Conservation (phyloP, 2,888 invertebrate genomes). For the Idaea dimidiata region DNA sequence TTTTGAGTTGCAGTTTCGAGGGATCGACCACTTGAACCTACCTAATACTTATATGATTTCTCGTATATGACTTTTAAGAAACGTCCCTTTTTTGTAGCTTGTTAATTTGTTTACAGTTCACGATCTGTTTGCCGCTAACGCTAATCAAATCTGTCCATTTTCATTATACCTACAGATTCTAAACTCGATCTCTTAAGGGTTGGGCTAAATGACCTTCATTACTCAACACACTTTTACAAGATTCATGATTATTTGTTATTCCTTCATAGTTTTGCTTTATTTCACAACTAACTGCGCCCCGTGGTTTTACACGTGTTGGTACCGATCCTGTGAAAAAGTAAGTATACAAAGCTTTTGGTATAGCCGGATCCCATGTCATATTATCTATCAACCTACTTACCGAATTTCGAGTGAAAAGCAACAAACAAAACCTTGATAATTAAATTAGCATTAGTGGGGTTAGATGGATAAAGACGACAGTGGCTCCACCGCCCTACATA, state of each 20-base stretch:
- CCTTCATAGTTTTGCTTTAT: not conserved
- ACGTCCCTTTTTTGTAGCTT: not conserved
- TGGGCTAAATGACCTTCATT: slow-evolving; percentile 23
- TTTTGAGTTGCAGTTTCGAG: slow-evolving; percentile 74
- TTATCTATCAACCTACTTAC: no score
- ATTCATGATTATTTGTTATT: not conserved
- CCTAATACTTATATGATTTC: slow-evolving; percentile 3
- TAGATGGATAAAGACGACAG: no score
- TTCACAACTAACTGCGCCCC: no score
- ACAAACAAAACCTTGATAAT: no score
- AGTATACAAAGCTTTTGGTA: no score
- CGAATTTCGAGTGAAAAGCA: no score
- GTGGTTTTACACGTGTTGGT: no score
- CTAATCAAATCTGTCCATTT: slow-evolving; percentile 18
- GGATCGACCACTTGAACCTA: slow-evolving; percentile 56
- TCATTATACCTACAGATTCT: slow-evolving; percentile 16
- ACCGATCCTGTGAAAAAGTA: no score
- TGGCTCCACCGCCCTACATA: no score
- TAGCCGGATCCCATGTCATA: no score
- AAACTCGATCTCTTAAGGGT: slow-evolving; percentile 24
- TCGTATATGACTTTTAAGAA: not conserved
- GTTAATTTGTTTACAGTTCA: slow-evolving; percentile 25
- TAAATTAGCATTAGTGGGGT: no score
- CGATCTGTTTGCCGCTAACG: slow-evolving; percentile 15
- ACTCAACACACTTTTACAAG: slow-evolving; percentile 14